Conservation (phyloP, 2,888 invertebrate species). For the Orchesellides sinensis region DNA sequence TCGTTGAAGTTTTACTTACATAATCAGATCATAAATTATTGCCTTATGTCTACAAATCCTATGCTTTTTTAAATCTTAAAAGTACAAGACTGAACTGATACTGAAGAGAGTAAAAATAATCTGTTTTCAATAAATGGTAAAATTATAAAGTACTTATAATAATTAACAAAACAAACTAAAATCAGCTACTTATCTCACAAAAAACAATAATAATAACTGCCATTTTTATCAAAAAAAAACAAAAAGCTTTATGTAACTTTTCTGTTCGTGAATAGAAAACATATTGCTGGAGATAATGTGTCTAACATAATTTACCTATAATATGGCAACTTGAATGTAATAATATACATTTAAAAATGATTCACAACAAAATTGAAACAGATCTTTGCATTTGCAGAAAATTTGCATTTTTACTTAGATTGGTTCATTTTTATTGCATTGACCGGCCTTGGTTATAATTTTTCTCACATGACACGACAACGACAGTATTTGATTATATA, state of each 20-base stretch:
- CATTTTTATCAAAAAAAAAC: slow-evolving; percentile 45
- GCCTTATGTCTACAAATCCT: slow-evolving; percentile 33
- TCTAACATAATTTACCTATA: slow-evolving; percentile 36
- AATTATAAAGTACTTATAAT: slow-evolving; percentile 43
- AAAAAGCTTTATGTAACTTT: background rate
- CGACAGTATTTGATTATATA: slow-evolving; percentile 45
- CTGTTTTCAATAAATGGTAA: slow-evolving; percentile 49
- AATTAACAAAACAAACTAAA: slow-evolving; percentile 56
- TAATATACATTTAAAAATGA: slow-evolving; percentile 41
- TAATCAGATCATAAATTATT: slow-evolving; percentile 52
- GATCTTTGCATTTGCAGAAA: no score
- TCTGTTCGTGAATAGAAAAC: slow-evolving; percentile 24
- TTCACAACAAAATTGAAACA: slow-evolving; percentile 55
- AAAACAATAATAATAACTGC: slow-evolving; percentile 48
- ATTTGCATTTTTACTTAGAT: slow-evolving; percentile 56
- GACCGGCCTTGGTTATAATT: slow-evolving; percentile 58
- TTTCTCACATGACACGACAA: slow-evolving; percentile 36
- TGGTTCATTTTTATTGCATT: slow-evolving; percentile 66
- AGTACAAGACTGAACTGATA: slow-evolving; percentile 63
- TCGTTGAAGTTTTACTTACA: slow-evolving; percentile 45
- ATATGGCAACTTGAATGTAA: slow-evolving; percentile 58
- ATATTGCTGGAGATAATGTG: slow-evolving; percentile 2
- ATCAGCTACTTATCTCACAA: slow-evolving; percentile 42
- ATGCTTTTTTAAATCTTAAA: slow-evolving; percentile 22
- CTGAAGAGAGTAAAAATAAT: slow-evolving; percentile 68